Evolutionary conservation across 2,113 vertebrate genomes (phyloP), one percentile per base, ranked within the genome.

Genomic region (Colaptes auratus): DNA sequence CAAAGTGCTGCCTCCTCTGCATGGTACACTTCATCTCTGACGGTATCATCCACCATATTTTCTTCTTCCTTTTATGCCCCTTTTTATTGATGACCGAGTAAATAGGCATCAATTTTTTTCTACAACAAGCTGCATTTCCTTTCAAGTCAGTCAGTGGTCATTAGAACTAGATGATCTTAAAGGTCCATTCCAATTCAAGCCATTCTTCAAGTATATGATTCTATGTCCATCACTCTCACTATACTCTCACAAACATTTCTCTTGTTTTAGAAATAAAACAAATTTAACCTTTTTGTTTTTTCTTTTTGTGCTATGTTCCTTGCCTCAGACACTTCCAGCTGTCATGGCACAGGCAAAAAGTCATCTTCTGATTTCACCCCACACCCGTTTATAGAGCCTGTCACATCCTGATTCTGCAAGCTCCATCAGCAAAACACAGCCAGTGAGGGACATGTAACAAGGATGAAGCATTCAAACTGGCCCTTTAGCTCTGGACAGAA

Each of bases 381-480:
- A 39, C 35, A 76, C 8, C n/a, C 28, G 12, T 46, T 56, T 15
- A 80, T 10, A 36, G 50, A 73, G 23, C 7, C 44, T 74, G 82
- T 88, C 23, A 24, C 15, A 74, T 11, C 23, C 20, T 27, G 23
- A 31, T 33, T 59, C 52, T 61, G 19, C 42, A 36, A 88, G 50
- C 4, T 70, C 52, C 56, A 52, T 19, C 65, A 66, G 42, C 0
- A 2, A 86, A 60, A 70, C 0, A 14, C 33, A 71, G 58, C 42
- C 2, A 0, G 10, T 36, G 23, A 85, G 81, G 42, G 56, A 56
- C 0, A 0, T 0, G 4, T 4, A 28, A 33, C 3, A 56, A 82
- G 33, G 56, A 39, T 9, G 28, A 48, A 67, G 31, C 30, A 16
- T 10, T 50, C 36, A 55, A 84, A 65, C 30, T 11, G 20, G 15